These are phyloP conservation scores for Trachurus trachurus DNA, from an alignment of 2,797 vertebrate genomes.

Conservation along the genomic window DNA sequence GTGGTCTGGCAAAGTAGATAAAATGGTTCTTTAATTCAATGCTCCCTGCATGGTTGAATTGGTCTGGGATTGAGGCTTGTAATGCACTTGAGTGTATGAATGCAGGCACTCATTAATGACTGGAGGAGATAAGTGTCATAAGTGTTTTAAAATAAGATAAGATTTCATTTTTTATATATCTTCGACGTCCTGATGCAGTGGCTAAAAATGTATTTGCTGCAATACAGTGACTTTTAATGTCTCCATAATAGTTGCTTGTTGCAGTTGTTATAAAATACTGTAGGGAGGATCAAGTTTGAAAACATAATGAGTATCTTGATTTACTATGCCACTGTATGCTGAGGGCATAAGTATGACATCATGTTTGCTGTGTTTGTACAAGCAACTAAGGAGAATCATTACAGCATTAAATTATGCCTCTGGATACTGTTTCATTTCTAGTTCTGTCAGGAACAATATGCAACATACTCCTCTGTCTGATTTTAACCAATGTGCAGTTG, in stretches of 20 bases:
- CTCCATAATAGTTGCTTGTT: too few relatives aligned
- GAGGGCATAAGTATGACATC: conserved; percentile 17
- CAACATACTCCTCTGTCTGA: not conserved
- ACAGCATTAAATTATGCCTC: not conserved
- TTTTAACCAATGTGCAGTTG: not conserved
- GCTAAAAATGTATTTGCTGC: not conserved
- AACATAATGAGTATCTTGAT: conserved; percentile 21
- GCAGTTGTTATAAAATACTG: not conserved
- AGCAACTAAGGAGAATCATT: not conserved
- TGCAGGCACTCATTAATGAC: not conserved
- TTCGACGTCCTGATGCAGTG: not conserved
- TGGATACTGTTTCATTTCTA: not conserved
- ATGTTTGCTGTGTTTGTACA: conserved; percentile 20
- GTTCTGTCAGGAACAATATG: not conserved
- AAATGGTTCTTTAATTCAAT: not conserved
- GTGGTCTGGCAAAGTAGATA: not conserved
- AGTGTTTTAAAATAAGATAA: too few relatives aligned
- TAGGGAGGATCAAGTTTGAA: conserved; percentile 28
- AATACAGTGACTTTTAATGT: not conserved
- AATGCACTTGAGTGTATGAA: not conserved
- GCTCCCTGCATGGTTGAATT: not conserved
- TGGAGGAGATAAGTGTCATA: too few relatives aligned
- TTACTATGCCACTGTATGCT: not conserved
- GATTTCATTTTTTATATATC: not conserved
- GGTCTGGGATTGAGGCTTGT: not conserved